These are phyloP conservation scores for Halesus radiatus DNA, from an alignment of 1,140 invertebrate species.

Conservation along the genomic window DNA sequence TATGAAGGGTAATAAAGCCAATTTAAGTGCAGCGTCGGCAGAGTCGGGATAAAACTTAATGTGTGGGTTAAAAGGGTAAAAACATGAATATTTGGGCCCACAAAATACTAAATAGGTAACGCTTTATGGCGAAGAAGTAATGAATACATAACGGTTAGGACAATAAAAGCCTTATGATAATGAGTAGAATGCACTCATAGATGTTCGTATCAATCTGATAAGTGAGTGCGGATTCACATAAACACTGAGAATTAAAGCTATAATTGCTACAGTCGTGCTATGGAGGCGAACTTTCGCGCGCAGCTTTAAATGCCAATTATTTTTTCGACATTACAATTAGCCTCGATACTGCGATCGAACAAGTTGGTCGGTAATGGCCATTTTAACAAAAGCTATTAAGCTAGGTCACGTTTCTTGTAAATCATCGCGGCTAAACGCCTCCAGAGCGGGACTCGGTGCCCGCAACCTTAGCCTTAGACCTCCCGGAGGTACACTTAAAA, in stretches of 20 bases:
- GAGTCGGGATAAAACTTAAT: slow-evolving; percentile 1
- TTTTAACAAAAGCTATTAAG: slow-evolving; percentile 53
- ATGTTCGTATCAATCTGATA: no score
- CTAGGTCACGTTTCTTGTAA: slow-evolving; percentile 51
- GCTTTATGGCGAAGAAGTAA: no score
- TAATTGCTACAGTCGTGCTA: slow-evolving; percentile 36
- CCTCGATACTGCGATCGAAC: slow-evolving; percentile 38
- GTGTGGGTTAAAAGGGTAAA: not conserved
- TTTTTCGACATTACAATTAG: slow-evolving; percentile 44
- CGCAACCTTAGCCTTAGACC: no score
- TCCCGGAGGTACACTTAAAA: slow-evolving; percentile 32
- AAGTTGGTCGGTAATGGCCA: slow-evolving; percentile 32
- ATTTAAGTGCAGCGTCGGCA: slow-evolving; percentile 34
- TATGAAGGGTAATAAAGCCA: slow-evolving; percentile 45
- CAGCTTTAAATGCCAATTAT: slow-evolving; percentile 40
- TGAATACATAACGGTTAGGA: no score
- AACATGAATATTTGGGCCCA: no score
- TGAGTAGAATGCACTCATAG: no score
- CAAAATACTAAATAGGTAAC: no score
- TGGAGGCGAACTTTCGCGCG: slow-evolving; percentile 29
- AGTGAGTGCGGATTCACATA: not conserved
- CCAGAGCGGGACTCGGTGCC: slow-evolving; percentile 7
- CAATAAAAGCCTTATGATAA: no score
- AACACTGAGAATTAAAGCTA: not conserved
- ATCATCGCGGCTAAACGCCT: slow-evolving; percentile 36